These are phyloP conservation scores for Aporophyla nigra DNA, from an alignment of 2,888 invertebrate genomes.

Conservation along the genomic window DNA sequence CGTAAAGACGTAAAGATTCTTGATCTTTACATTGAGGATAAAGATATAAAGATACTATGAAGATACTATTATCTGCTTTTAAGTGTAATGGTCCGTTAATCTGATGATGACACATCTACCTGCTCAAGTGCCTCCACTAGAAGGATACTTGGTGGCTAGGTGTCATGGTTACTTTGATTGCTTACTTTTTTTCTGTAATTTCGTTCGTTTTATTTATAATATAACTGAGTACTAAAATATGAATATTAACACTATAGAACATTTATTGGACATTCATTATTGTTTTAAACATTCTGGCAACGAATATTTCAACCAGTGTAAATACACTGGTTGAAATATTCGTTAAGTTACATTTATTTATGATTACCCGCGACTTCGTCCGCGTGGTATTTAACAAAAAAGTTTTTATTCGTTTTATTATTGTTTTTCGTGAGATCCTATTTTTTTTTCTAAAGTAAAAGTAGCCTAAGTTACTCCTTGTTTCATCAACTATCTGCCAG, in stretches of 20 bases:
- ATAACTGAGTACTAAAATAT: background rate
- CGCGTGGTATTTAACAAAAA: no score
- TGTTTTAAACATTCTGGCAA: no score
- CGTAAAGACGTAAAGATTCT: background rate
- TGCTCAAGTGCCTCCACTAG: background rate
- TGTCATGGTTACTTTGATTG: background rate
- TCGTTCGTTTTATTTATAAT: background rate
- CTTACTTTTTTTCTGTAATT: background rate
- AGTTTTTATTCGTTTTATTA: no score
- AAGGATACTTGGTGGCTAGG: background rate
- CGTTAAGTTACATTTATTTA: slow-evolving; percentile 12
- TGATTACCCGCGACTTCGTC: no score
- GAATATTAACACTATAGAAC: background rate
- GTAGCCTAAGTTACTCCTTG: no score
- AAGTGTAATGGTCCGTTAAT: slow-evolving; percentile 18
- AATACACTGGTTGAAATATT: slow-evolving; percentile 9
- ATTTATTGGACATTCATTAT: no score
- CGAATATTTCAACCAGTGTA: no score
- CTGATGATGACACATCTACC: slow-evolving; percentile 5
- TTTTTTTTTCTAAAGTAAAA: no score
- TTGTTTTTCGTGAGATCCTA: no score
- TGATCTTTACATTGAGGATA: slow-evolving; percentile 14
- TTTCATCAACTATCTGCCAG: no score
- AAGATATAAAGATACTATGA: background rate
- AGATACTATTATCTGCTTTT: background rate